Evolutionary conservation across 2,888 invertebrate species (phyloP).

Genomic region (Cephus pulcher): DNA sequence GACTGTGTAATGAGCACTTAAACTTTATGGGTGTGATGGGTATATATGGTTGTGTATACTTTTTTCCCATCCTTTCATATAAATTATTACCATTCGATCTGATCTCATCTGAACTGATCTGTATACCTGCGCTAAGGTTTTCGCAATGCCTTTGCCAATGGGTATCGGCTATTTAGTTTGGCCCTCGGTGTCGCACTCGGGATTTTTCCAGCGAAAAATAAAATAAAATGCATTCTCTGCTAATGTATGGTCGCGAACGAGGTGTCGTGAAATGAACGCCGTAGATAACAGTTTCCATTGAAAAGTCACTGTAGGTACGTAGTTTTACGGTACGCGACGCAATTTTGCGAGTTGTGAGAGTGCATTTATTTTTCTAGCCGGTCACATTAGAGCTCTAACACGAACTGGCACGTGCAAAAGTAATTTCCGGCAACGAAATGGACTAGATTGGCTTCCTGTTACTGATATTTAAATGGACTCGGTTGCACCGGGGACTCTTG

Average conservation of each 20-base stretch:
- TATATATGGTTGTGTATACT: too few relatives aligned
- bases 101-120: neutral
- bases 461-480: conserved; percentile 48
- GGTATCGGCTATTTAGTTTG: neutral
- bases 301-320: neutral
- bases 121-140: neutral
- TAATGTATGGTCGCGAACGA: neutral
- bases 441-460: conserved; percentile 49
- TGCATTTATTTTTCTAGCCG: conserved; percentile 32
- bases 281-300: neutral
- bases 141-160: neutral
- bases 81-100: neutral
- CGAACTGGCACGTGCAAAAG: conserved; percentile 39
- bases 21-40: neutral
- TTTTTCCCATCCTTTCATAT: neutral
- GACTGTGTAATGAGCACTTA: neutral
- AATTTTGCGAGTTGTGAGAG: conserved; percentile 17
- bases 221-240: neutral
- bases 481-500: conserved; percentile 31
- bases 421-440: conserved; percentile 51
- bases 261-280: neutral
- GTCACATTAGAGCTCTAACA: conserved; percentile 33
- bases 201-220: neutral
- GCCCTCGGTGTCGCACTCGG: neutral
- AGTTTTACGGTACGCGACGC: neutral